Base-by-base conservation (phyloP, 2,797 vertebrate species). In the Sebastolobus altivelis region DNA sequence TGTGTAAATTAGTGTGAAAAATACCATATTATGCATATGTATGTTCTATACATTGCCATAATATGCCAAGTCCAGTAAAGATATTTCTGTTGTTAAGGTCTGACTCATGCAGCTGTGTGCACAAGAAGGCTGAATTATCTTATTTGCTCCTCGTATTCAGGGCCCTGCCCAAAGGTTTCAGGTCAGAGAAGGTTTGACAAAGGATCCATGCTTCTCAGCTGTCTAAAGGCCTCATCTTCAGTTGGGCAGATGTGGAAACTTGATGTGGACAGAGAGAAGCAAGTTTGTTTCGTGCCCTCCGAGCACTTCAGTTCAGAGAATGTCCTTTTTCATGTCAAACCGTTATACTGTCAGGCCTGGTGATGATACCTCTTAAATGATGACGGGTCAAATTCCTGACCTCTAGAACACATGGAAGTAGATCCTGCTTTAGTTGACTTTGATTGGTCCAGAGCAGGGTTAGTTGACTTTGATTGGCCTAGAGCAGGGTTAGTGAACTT, bases 1-100 rank as follows among this genome's bases (percentile, higher is more conserved):
- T 89, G 82, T 74, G 65, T 76, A 80, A 86, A 87, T 89, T 68
- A 55, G 65, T 75, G 78, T 59, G 61, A 88, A 49, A 93, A 93
- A 91, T 86, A 77, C 72, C 82, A 83, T 54, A 20, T 71, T 72
- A 81, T 85, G 54, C 73, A 82, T 80, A 82, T 86, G 52, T 40
- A 72, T 86, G 58, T 61, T 72, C 67, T 79, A 6, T 82, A 72
- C 67, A 66, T 85, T 5, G 38, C 18, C 38, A 10, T 77, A 61
- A 75, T 10, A 66, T 85, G 31, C n/a, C 52, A 37, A 72, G 69
- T 80, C 61, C 54, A 52, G 59, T 62, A 6, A 58, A 55, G 68
- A 81, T 72, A 72, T 75, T 75, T 66, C 20, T 79, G 8, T 49
- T 11, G 33, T 56, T 68, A 49, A 49, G 35, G 35, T 77, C 70